Base-by-base conservation (phyloP, 1,140 invertebrate species). In the Oedothorax gibbosus region DNA sequence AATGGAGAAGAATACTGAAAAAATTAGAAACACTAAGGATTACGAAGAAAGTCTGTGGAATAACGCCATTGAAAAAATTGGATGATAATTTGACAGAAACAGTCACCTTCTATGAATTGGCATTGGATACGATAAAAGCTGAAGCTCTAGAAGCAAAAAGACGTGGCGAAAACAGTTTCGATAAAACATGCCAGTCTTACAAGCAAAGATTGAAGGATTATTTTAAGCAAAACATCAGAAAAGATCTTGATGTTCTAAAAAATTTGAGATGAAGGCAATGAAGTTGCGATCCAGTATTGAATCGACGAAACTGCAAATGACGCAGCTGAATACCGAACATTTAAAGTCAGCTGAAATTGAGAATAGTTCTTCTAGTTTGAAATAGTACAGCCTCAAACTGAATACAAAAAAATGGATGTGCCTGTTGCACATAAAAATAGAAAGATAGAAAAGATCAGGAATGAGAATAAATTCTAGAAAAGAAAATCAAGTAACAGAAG, bases 201-300 rank as follows among this genome's bases (percentile, higher is more conserved):
- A 71, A 71, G 18, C 15, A 81, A 8, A 71, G 62, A 8, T 10
- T 81, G 0, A 20, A 53, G 3, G 35, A 71, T 0, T 71, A 69
- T 18, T 71, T 71, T 56, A 69, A 71, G n/a, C 10, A 81, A 14
- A 60, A 57, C 7, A 81, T 56, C 14, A 56, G 35, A 62, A 15
- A 71, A 72, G 79, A 81, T 49, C 20, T 81, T 2, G 54, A 71
- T 11, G 50, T n/a, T 9, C 69, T 81, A 1, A 81, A 71, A 20
- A 21, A 81, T 8, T 15, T 71, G 5, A 35, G 15, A 2, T 8
- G 18, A 66, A 72, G 12, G 20, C 35, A 51, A 60, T 49, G 14
- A 53, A 60, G 10, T 14, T 72, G 51, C n/a, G 72, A 18, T 18
- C 20, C 6, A 54, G 10, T 0, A 51, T 81, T 62, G 10, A 72